Base-by-base conservation (phyloP, 2,113 vertebrate species). In the Callipepla squamata region DNA sequence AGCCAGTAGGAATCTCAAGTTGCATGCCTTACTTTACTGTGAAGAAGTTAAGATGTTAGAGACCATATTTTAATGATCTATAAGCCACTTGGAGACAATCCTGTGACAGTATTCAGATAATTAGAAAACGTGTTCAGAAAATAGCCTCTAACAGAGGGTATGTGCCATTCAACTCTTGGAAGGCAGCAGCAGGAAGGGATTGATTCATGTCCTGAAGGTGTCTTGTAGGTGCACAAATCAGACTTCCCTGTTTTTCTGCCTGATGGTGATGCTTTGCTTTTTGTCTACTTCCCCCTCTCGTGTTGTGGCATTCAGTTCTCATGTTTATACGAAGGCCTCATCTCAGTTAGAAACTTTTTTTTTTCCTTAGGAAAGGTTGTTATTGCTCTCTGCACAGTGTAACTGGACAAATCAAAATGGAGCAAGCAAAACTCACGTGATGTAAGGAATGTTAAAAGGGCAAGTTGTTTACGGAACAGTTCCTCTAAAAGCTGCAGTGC, bases 121-220 rank as follows among this genome's bases (percentile, higher is more conserved):
- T 4, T 61, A 17, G 55, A 42, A 73, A 42, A 6, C 4, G 2
- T 0, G 1, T 23, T 55, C 13, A 45, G 44, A 50, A 77, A 68
- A n/a, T 30, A 77, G 6, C 4, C 22, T 38, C 38, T 47, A 23
- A 22, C 26, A 66, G 50, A 51, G n/a, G 15, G 26, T 59, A 11
- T 8, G 0, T 66, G 44, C 36, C 18, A n/a, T 73, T 59, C 40
- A 79, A 22, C 28, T 10, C 1, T 0, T 50, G 28, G 26, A 66
- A 59, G 10, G 28, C 61, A 38, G 14, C 28, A 40, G 45, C 53
- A 85, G 53, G n/a, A 73, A 30, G 15, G n/a, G 4, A 59, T 23
- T n/a, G 19, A 16, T 13, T 72, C 30, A 28, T 3, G 14, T 55
- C 20, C 28, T 34, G 59, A 20, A 36, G 13, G 13, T n/a, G 7